These are phyloP conservation scores for Lathronympha strigana DNA, from an alignment of 2,888 invertebrate genomes.

Conservation along the genomic window DNA sequence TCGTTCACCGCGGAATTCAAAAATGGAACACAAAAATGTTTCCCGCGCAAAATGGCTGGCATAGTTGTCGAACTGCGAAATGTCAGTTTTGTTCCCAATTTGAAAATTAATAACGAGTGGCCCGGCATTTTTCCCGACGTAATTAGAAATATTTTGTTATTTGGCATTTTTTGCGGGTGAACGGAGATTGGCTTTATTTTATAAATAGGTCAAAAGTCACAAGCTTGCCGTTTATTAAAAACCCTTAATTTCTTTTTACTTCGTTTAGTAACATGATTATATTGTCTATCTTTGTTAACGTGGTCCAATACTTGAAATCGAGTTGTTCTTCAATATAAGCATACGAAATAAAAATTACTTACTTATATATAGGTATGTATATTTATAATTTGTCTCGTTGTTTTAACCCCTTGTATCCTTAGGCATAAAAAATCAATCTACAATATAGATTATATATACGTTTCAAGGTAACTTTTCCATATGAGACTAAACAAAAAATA, in stretches of 20 bases:
- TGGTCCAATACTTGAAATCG: too few species aligned
- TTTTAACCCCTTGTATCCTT: too few species aligned
- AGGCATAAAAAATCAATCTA: too few species aligned
- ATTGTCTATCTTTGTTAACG: neutral
- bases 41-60: constrained; percentile 67
- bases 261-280: neutral
- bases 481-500: too few species aligned
- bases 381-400: too few species aligned
- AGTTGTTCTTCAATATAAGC: too few species aligned
- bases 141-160: constrained; percentile 81
- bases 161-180: constrained; percentile 61
- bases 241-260: constrained; percentile 12
- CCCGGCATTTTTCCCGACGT: constrained; percentile 68
- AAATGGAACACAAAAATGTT: constrained; percentile 68
- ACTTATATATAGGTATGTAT: too few species aligned
- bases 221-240: constrained; percentile 31
- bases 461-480: too few species aligned
- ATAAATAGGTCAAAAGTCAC: constrained; percentile 26
- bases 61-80: constrained; percentile 77
- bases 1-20: constrained; percentile 52
- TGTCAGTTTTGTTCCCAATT: constrained; percentile 81
- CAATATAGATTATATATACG: too few species aligned
- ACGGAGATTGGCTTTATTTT: constrained; percentile 40
- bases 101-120: constrained; percentile 77
- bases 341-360: too few species aligned